phyloP scores from a whole-genome alignment of 2,888 invertebrate species.

The Eustalomyia histrio region DNA sequence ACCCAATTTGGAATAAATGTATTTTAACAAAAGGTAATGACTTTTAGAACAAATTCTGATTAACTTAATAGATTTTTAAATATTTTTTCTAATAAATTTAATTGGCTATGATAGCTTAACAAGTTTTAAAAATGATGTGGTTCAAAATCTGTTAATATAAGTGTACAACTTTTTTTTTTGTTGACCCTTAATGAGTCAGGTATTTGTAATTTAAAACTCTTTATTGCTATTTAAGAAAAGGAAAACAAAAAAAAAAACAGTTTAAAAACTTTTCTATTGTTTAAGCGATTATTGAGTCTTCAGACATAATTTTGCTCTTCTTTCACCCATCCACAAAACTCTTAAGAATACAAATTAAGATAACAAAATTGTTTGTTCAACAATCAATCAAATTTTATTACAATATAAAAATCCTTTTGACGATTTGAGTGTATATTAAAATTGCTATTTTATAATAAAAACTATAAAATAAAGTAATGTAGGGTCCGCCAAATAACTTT shows the following conservation, averaged over 20 bases:
- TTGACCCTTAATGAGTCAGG: slow-evolving; percentile 20
- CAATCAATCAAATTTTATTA: slow-evolving; percentile 11
- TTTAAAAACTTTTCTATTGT: neutral
- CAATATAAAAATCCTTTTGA: neutral
- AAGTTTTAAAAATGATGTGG: no score
- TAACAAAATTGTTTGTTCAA: slow-evolving; percentile 4
- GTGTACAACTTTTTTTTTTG: no score
- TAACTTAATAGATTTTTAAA: no score
- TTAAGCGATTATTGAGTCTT: slow-evolving; percentile 1
- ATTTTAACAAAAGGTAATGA: no score
- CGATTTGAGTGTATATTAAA: neutral
- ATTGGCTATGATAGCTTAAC: no score
- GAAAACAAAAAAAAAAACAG: neutral
- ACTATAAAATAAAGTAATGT: no score
- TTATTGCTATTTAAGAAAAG: neutral
- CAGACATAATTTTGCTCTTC: neutral
- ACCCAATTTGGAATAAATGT: no score
- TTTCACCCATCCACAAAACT: slow-evolving; percentile 7
- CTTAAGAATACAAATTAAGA: slow-evolving; percentile 6
- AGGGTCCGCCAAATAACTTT: no score
- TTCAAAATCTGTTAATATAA: no score
- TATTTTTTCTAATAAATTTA: no score
- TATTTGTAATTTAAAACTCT: slow-evolving; percentile 43
- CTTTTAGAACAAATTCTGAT: no score
- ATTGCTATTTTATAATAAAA: no score